Conservation (phyloP, 30 jellyfish, hydroid and myxozoan genomes). For the Mastigias papua region DNA sequence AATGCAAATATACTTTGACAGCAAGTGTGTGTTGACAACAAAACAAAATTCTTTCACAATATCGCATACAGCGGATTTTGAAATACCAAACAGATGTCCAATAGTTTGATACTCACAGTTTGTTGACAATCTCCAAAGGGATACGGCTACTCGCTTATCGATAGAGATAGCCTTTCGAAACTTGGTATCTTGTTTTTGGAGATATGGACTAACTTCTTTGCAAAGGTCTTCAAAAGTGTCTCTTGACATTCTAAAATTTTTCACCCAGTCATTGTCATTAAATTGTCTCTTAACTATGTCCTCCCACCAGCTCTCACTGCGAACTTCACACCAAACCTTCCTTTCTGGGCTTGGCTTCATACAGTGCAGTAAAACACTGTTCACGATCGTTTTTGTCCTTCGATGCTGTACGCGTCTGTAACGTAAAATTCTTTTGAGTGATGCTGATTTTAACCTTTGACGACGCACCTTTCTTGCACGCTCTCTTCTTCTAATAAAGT, state of each 20-base stretch:
- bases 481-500: neutral
- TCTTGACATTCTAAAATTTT: slow-evolving; percentile 33
- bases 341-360: neutral
- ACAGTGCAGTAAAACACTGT: neutral
- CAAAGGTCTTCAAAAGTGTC: slow-evolving; percentile 7
- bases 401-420: neutral
- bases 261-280: slow-evolving; percentile 16
- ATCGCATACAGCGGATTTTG: slow-evolving; percentile 44
- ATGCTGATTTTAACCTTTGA: neutral
- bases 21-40: slow-evolving; percentile 16
- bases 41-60: slow-evolving; percentile 39
- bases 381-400: neutral
- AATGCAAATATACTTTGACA: slow-evolving; percentile 3
- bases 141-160: slow-evolving; percentile 40
- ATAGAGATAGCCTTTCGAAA: slow-evolving; percentile 11
- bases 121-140: slow-evolving; percentile 46
- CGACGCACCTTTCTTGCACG: neutral
- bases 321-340: slow-evolving; percentile 3
- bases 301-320: slow-evolving; percentile 60
- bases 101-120: slow-evolving; percentile 36
- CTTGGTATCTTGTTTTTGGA: slow-evolving; percentile 21
- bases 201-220: slow-evolving; percentile 1
- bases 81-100: slow-evolving; percentile 53
- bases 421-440: neutral
- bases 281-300: neutral